Evolutionary conservation across 1,140 invertebrate species (phyloP).

Genomic region (Mya arenaria): DNA sequence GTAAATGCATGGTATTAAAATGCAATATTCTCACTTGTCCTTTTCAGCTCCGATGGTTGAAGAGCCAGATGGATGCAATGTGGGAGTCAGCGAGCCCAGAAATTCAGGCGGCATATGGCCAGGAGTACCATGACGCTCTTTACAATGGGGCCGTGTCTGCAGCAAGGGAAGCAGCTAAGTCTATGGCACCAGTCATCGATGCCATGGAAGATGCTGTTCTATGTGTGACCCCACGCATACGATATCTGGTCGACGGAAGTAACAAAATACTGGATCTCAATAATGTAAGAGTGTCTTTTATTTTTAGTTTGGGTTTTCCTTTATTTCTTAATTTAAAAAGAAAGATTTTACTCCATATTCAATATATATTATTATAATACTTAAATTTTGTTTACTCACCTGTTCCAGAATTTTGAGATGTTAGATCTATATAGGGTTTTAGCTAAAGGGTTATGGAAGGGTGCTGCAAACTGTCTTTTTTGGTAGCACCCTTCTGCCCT

Average conservation of each 20-base stretch:
- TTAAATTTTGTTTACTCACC: too few relatives aligned
- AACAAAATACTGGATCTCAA: constrained; percentile 63
- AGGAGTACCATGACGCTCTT: constrained; percentile 62
- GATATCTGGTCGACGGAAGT: constrained; percentile 69
- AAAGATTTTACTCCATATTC: too few relatives aligned
- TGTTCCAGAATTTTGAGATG: too few relatives aligned
- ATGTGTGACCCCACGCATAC: constrained; percentile 40
- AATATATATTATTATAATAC: too few relatives aligned
- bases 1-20: too few relatives aligned
- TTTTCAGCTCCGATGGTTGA: constrained; percentile 57
- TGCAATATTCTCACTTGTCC: neutral
- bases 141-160: constrained; percentile 46
- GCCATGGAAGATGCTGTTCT: constrained; percentile 66
- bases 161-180: constrained; percentile 53
- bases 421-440: too few relatives aligned
- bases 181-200: constrained; percentile 64
- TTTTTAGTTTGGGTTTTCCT: neutral
- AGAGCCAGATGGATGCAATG: constrained; percentile 51
- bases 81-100: constrained; percentile 60
- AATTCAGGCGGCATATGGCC: constrained; percentile 61
- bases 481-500: too few relatives aligned
- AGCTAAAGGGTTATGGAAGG: too few relatives aligned
- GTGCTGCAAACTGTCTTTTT: too few relatives aligned
- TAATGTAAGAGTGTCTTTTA: constrained; percentile 61
- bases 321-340: too few relatives aligned